A percentile compares a stretch with the other conserved stretches of the same genome.
These are phyloP conservation scores for Dicroscelio sp. DNA, from an alignment of 2,888 invertebrate species.

Conservation along the genomic window DNA sequence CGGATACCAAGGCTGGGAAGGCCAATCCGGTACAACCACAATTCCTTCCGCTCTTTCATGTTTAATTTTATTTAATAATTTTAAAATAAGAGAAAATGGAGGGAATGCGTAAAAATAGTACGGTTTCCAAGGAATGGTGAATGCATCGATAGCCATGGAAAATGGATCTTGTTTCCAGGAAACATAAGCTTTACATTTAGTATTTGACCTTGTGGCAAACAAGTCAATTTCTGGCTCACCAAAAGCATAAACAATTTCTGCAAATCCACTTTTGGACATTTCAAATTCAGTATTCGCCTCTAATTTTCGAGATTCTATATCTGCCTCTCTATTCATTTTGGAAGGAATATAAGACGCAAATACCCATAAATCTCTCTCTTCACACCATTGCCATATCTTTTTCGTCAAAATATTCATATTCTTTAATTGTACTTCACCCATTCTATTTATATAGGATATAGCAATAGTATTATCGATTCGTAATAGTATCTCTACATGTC, in stretches of 20 bases:
- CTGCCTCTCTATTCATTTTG: slow-evolving; percentile 22
- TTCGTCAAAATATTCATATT: slow-evolving; percentile 52
- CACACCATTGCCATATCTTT: slow-evolving; percentile 70
- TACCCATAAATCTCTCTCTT: slow-evolving; percentile 55
- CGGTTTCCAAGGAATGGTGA: background rate
- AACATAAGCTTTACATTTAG: slow-evolving; percentile 65
- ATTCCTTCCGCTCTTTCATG: background rate
- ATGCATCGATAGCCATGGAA: background rate
- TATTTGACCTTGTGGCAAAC: slow-evolving; percentile 49
- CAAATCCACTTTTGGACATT: slow-evolving; percentile 17
- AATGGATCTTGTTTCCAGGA: slow-evolving; percentile 27
- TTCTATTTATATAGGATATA: too few species aligned
- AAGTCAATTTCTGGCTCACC: slow-evolving; percentile 20
- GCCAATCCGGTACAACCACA: too few species aligned
- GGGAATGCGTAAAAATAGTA: background rate
- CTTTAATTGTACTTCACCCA: slow-evolving; percentile 56
- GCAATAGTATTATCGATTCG: slow-evolving; percentile 72
- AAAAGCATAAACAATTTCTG: slow-evolving; percentile 10
- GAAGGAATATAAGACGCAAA: slow-evolving; percentile 66
- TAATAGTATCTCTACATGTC: slow-evolving; percentile 57
- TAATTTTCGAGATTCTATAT: slow-evolving; percentile 51
- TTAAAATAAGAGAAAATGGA: background rate
- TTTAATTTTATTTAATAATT: background rate
- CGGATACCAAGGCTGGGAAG: background rate
- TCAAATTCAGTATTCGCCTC: slow-evolving; percentile 57